These are phyloP conservation scores for Dichetophora obliterata DNA, from an alignment of 2,888 invertebrate genomes.

Conservation along the genomic window DNA sequence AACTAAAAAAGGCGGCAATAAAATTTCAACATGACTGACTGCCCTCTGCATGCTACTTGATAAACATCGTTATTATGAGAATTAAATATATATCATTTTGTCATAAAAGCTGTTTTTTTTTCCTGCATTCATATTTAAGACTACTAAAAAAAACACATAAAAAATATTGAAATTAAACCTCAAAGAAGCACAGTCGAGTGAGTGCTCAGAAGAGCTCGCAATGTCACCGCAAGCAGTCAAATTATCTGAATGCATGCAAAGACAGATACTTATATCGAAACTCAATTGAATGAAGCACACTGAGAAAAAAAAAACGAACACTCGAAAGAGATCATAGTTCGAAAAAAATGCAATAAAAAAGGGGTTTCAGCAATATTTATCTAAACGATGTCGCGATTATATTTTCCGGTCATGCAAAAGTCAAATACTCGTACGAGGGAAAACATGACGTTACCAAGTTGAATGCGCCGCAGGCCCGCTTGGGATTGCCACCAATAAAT, in stretches of 20 bases:
- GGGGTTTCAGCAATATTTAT: conserved; percentile 22
- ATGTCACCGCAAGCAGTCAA: not conserved
- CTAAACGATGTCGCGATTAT: conserved; percentile 49
- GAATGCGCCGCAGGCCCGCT: not conserved
- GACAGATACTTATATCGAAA: not conserved
- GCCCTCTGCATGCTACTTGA: not conserved
- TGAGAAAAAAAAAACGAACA: not conserved
- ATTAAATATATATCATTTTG: not conserved
- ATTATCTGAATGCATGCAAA: not conserved
- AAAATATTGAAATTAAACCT: conserved; percentile 22
- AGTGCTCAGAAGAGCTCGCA: not conserved
- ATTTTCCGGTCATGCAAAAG: conserved; percentile 52
- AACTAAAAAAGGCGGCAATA: not conserved
- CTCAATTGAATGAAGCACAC: conserved; percentile 2
- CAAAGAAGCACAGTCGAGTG: conserved; percentile 11
- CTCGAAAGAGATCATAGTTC: too few relatives aligned
- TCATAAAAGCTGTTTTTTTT: not conserved
- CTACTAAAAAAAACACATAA: not conserved
- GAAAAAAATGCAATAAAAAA: not conserved
- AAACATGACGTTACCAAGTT: conserved; percentile 30
- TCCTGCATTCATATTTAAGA: not conserved
- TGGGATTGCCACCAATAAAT: not conserved
- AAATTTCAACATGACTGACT: not conserved
- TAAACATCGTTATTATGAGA: not conserved
- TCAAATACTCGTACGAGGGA: conserved; percentile 46